Base-by-base conservation (phyloP, 2,888 invertebrate genomes). In the Mechanitis messenoides region DNA sequence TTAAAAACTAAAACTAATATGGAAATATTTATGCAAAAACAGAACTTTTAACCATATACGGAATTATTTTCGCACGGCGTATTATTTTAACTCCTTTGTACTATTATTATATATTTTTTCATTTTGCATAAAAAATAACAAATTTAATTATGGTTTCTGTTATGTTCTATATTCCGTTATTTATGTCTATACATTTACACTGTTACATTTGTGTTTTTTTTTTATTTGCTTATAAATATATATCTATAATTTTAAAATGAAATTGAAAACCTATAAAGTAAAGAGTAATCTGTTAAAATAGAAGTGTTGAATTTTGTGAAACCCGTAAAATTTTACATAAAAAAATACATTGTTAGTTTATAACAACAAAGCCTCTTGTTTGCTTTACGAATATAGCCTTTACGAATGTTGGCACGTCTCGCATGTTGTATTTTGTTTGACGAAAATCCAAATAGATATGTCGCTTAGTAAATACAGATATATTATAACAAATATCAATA, bases 351-450 rank as follows among this genome's bases (percentile, higher is more conserved):
- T 42, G 50, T 50, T 31, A 31, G 9, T 50, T 50, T 50, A 28
- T 31, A 31, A 50, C 12, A 50, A 50, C 31, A 50, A 50, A 50
- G 5, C n/a, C 50, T 3, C 2, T 28, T 50, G 50, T 50, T 50
- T 50, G 50, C 50, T 50, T 6, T 50, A 42, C 42, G 42, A 42
- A 42, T 42, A 42, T 42, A 42, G 31, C 50, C 50, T 31, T 50
- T 31, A 31, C 50, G 50, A 50, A 3, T 50, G 31, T 50, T 50
- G 50, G 5, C 31, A 50, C 50, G 31, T 50, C 31, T 50, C 50
- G 31, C 50, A 31, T 50, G 50, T 50, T 31, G 50, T 50, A 50
- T 50, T 50, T 50, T 50, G 50, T 50, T 50, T 50, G 50, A 50
- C 50, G 31, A 50, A 47, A 50, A 50, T 50, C 50, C 50, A 50